Evolutionary conservation across 2,888 invertebrate genomes (phyloP).

Genomic region (Pocota personata): DNA sequence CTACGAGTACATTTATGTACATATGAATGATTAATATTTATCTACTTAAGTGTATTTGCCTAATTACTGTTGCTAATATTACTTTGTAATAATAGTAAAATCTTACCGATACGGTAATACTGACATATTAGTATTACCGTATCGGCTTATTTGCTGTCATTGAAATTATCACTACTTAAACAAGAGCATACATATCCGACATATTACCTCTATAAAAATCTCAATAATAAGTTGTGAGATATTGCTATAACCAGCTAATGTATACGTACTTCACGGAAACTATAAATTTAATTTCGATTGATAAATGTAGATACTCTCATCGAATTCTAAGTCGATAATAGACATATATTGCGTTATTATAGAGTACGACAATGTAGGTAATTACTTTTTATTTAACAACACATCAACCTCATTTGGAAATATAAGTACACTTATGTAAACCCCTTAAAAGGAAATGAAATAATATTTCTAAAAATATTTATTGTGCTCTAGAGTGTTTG

Average conservation of each 20-base stretch:
- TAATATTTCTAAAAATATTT: neutral
- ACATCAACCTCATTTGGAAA: neutral
- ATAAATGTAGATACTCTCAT: neutral
- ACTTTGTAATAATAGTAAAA: neutral
- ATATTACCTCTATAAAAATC: neutral
- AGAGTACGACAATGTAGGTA: neutral
- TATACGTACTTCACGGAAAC: neutral
- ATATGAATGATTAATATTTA: too few species aligned
- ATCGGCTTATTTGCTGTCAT: neutral
- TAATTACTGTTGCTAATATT: too few species aligned
- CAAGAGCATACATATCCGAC: neutral
- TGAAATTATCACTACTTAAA: neutral
- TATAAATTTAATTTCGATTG: neutral
- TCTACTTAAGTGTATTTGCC: too few species aligned
- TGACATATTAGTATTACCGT: neutral
- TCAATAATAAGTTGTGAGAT: neutral
- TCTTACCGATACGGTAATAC: too few species aligned
- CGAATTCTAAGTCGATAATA: neutral
- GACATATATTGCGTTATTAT: neutral
- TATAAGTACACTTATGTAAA: neutral
- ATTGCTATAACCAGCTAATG: neutral
- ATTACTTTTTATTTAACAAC: neutral
- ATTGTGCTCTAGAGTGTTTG: neutral
- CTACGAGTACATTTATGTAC: too few species aligned
- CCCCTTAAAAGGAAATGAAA: conserved; percentile 9